These are phyloP conservation scores for Hirtodrosophila confusa DNA, from an alignment of 2,888 invertebrate genomes.

Conservation along the genomic window DNA sequence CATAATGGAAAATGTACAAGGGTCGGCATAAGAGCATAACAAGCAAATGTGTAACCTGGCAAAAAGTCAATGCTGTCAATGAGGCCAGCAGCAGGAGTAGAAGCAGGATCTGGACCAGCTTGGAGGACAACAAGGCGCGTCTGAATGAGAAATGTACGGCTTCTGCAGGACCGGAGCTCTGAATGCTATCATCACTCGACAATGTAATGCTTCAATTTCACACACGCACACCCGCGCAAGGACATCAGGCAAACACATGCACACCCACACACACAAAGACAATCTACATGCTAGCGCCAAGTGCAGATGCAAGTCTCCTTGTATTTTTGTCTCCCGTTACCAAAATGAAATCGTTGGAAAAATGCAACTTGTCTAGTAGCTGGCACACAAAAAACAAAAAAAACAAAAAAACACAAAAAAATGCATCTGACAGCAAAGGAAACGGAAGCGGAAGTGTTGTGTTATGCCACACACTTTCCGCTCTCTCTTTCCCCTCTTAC, in stretches of 20 bases:
- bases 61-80: slow-evolving; percentile 58
- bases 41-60: slow-evolving; percentile 63
- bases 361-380: slow-evolving; percentile 17
- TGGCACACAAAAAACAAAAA: slow-evolving; percentile 1
- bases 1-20: slow-evolving; percentile 59
- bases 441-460: slow-evolving; percentile 54
- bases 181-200: slow-evolving; percentile 55
- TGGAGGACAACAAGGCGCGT: slow-evolving; percentile 23
- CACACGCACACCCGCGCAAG: slow-evolving; percentile 9
- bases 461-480: slow-evolving; percentile 45
- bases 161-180: slow-evolving; percentile 8
- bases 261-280: slow-evolving; percentile 5
- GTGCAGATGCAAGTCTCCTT: slow-evolving; percentile 25
- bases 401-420: slow-evolving; percentile 1
- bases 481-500: neutral
- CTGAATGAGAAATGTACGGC: slow-evolving; percentile 12
- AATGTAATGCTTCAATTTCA: slow-evolving; percentile 64
- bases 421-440: slow-evolving; percentile 43
- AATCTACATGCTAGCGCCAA: slow-evolving; percentile 23
- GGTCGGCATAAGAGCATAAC: slow-evolving; percentile 62
- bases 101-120: slow-evolving; percentile 3
- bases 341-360: slow-evolving; percentile 50
- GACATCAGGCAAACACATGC: slow-evolving; percentile 7
- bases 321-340: slow-evolving; percentile 39
- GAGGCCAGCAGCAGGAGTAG: slow-evolving; percentile 47